Conservation (phyloP, 2,113 vertebrate genomes). For the Laterallus jamaicensis region DNA sequence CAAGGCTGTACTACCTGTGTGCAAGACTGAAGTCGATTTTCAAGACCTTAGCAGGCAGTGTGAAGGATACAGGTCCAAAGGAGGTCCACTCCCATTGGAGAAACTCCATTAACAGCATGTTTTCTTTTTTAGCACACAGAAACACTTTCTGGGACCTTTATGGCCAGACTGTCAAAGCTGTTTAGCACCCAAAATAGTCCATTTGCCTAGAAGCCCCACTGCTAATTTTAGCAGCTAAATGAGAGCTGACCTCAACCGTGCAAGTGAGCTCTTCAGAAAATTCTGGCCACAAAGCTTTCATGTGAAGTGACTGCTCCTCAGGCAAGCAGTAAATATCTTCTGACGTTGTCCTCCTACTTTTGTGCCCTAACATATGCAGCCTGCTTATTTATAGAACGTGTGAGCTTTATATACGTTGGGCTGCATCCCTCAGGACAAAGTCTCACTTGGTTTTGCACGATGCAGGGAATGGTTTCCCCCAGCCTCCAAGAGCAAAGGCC, state of each 20-base stretch:
- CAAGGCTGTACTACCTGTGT: too few species aligned
- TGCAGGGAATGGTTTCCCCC: fast-evolving
- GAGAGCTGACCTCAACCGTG: neutral
- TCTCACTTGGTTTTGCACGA: neutral
- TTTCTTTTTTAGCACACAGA: neutral
- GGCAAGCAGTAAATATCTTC: neutral
- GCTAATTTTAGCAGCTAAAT: neutral
- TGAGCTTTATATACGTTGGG: neutral
- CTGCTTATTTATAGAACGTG: constrained; percentile 2
- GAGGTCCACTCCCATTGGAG: neutral
- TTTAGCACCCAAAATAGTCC: neutral
- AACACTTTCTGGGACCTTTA: neutral
- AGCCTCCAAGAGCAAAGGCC: neutral
- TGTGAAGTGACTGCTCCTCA: neutral
- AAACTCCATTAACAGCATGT: neutral
- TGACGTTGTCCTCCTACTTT: constrained; percentile 6
- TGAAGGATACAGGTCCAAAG: neutral
- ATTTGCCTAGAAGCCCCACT: neutral
- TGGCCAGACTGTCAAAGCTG: neutral
- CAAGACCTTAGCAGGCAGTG: neutral
- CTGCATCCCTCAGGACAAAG: neutral
- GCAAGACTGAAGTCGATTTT: neutral
- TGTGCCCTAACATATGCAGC: neutral
- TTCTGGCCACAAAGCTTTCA: neutral
- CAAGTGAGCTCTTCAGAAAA: neutral